Conservation (phyloP, 2,113 vertebrate genomes). For the Arvicanthis niloticus region DNA sequence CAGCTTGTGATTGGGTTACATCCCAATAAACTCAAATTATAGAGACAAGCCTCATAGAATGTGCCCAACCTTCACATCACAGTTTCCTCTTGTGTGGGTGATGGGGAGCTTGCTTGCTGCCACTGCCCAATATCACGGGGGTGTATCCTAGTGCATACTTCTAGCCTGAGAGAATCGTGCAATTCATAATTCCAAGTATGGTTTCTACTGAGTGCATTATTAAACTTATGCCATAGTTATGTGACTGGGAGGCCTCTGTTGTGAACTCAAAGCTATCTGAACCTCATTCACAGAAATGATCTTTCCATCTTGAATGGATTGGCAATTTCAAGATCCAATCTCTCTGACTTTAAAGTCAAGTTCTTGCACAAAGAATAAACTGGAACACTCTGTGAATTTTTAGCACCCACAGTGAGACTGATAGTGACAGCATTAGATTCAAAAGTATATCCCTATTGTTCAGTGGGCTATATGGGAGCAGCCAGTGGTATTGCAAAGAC, state of each 20-base stretch:
- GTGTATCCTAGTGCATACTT: neutral
- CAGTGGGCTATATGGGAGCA: conserved; percentile 18
- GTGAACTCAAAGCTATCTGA: conserved; percentile 17
- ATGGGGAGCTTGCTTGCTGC: neutral
- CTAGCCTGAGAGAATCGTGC: neutral
- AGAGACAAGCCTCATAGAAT: neutral
- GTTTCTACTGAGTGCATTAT: neutral
- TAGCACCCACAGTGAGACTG: conserved; percentile 58
- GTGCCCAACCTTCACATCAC: neutral
- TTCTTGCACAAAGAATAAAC: conserved; percentile 24
- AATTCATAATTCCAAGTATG: neutral
- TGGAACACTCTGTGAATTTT: conserved; percentile 42
- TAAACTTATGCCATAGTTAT: neutral
- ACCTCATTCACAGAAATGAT: neutral
- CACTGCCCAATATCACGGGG: neutral
- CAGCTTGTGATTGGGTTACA: neutral
- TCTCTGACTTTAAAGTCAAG: conserved; percentile 19
- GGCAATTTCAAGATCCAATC: conserved; percentile 36
- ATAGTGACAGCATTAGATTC: conserved; percentile 72
- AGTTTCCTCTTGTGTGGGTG: neutral
- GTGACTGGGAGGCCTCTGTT: neutral
- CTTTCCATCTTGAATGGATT: conserved; percentile 23
- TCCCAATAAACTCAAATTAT: neutral
- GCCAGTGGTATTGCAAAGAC: conserved; percentile 24
- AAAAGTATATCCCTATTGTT: conserved; percentile 71